A percentile compares a stretch with the other conserved stretches of the same genome.
Conservation (phyloP, 1,140 invertebrate genomes). For the Eufriesea mexicana region DNA sequence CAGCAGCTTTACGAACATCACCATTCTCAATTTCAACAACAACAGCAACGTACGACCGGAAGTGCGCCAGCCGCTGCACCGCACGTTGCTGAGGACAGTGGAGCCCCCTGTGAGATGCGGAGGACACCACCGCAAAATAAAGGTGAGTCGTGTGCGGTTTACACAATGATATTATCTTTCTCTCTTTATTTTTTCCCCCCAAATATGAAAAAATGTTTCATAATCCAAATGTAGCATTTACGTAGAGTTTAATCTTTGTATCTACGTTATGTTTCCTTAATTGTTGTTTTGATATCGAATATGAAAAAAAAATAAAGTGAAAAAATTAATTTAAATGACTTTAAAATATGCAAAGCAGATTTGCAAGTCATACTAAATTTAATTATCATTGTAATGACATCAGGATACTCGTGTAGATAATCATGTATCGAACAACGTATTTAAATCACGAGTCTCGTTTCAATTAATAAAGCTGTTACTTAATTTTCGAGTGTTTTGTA, state of each 20-base stretch:
- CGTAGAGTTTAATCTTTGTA: no score
- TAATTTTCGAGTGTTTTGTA: neutral
- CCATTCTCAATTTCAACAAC: slow-evolving; percentile 58
- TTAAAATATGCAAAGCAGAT: neutral
- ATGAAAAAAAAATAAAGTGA: neutral
- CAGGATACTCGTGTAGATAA: neutral
- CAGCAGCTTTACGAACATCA: slow-evolving; percentile 57
- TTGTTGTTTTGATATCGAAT: neutral
- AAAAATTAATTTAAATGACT: no score
- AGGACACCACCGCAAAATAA: slow-evolving; percentile 81
- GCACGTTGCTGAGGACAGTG: slow-evolving; percentile 72
- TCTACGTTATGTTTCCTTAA: no score
- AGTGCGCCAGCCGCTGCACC: slow-evolving; percentile 58
- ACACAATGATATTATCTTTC: no score
- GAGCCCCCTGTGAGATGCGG: slow-evolving; percentile 80
- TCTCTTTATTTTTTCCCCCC: neutral
- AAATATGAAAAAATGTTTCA: neutral
- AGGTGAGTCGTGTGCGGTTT: slow-evolving; percentile 66
- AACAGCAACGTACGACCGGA: slow-evolving; percentile 64
- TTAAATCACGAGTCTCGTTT: neutral
- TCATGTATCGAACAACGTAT: neutral
- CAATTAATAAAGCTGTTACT: no score
- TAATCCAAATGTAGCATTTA: neutral
- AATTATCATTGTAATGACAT: neutral
- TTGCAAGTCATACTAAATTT: neutral